Evolutionary conservation across 1,140 invertebrate genomes (phyloP), one percentile per base, ranked within the genome.

Genomic region (Cydia fagiglandana): DNA sequence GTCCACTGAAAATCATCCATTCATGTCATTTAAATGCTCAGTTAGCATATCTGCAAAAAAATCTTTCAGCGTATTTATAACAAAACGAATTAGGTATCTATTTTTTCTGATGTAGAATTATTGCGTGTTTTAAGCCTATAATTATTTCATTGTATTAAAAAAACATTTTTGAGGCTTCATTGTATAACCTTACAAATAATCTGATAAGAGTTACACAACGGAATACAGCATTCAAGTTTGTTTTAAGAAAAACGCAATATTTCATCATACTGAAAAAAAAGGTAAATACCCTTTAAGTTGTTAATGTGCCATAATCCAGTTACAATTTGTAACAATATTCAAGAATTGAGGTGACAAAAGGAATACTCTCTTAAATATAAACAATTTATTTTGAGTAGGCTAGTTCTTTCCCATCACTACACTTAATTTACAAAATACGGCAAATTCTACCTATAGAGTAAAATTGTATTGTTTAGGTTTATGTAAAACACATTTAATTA

Each of bases 1-100:
- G 30, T 70, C 66, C 66, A 79, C 89, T 89, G 84, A 89, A 91
- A 91, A 88, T 85, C 88, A 90, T 90, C 84, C 86, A 90, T 85
- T 86, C 76, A 83, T 61, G 47, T 75, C 76, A 66, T 47, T 15
- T 47, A n/a, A 30, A 73, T 41, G 30, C 17, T 24, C 15, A 61
- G 24, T n/a, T 61, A 61, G 20, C 20, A 61, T 61, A 10, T 61
- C 56, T 61, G 56, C 56, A 61, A 61, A 20, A 56, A 20, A 24
- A 61, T 10, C 45, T 56, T 56, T 7, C 15, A 9, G 20, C 20
- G n/a, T 61, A 61, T 61, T 24, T n/a, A 61, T 7, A 53, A 45
- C 41, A 45, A 45, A 47, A 47, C 13, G 10, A 47, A 47, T 47
- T 15, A 47, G n/a, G n/a, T n/a, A n/a, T n/a, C 45, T 12, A 0